Evolutionary conservation across 2,113 vertebrate genomes (phyloP), one percentile per base, ranked within the genome.

Genomic region (Etia nguti): DNA sequence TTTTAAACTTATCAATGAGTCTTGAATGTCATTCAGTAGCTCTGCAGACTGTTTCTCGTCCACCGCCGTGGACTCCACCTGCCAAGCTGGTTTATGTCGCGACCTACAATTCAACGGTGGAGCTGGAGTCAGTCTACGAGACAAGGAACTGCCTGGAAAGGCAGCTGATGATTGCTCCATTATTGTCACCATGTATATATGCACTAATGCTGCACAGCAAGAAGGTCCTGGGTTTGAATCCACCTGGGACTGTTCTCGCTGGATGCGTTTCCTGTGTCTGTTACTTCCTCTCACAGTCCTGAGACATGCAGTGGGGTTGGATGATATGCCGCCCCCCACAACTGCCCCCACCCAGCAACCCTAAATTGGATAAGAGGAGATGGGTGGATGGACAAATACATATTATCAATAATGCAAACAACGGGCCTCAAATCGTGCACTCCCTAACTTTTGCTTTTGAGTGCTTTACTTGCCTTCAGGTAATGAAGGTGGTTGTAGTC

Each of bases 71-170:
- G 50, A 52, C 50, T n/a, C 38, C 65, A 20, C 0, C 68, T 29
- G 68, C 6, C 60, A 29, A 48, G 68, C 22, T 0, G 13, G 60
- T 73, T 46, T 2, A 26, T 26, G 41, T 46, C 0, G 1, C 4
- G 3, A 48, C 2, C 41, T 43, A 70, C 5, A 70, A 16, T 26
- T 73, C 22, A 73, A 11, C 0, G 4, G 22, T 29, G 22, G 41
- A 46, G 68, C 22, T 73, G 8, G 8, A 73, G 41, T 26, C 13
- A 0, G 38, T 73, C 22, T 24, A 73, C 2, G 0, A 70, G 36
- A 70, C 0, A 36, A 43, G 12, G 65, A 43, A 43, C n/a, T 26
- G 68, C 1, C 22, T 73, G 38, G 65, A 18, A 73, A 73, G 22
- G 38, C 68, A 26, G 13, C 3, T 26, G 68, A 26, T 18, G 3